Conservation (phyloP, 2,113 vertebrate genomes). For the Amia ocellicauda region DNA sequence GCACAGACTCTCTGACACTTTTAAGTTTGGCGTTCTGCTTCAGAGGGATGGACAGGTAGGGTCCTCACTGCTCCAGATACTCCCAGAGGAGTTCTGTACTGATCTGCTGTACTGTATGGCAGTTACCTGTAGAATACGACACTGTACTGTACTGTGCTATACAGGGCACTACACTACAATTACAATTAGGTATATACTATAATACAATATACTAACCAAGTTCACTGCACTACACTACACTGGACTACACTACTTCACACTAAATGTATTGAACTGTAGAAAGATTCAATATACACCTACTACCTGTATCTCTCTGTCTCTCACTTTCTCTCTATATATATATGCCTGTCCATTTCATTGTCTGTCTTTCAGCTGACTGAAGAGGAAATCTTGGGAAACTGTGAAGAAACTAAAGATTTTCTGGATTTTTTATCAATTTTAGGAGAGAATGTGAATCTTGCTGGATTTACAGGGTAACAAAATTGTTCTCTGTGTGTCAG, state of each 20-base stretch:
- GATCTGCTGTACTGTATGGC: too few species aligned
- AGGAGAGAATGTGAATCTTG: conserved; percentile 76
- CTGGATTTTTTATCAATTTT: conserved; percentile 78
- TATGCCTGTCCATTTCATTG: conserved; percentile 19
- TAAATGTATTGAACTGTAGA: too few species aligned
- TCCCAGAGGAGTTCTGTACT: too few species aligned
- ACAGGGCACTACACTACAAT: too few species aligned
- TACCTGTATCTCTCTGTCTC: conserved; percentile 17
- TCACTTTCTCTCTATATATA: conserved; percentile 1
- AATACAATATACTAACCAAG: too few species aligned
- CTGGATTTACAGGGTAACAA: conserved; percentile 77
- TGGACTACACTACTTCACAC: too few species aligned
- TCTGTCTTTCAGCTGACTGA: conserved; percentile 70
- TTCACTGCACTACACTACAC: too few species aligned
- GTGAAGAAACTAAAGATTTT: conserved; percentile 78
- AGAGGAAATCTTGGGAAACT: conserved; percentile 83
- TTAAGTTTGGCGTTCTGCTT: conserved; percentile 71
- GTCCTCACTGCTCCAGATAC: too few species aligned
- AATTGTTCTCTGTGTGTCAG: not conserved
- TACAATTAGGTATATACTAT: too few species aligned
- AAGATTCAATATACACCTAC: too few species aligned
- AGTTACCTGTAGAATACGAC: too few species aligned
- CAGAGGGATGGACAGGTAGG: conserved; percentile 65
- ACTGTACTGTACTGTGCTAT: too few species aligned
- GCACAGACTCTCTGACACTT: conserved; percentile 67